These are phyloP conservation scores for Anodontia alba DNA, from an alignment of 2,888 invertebrate genomes.

Conservation along the genomic window DNA sequence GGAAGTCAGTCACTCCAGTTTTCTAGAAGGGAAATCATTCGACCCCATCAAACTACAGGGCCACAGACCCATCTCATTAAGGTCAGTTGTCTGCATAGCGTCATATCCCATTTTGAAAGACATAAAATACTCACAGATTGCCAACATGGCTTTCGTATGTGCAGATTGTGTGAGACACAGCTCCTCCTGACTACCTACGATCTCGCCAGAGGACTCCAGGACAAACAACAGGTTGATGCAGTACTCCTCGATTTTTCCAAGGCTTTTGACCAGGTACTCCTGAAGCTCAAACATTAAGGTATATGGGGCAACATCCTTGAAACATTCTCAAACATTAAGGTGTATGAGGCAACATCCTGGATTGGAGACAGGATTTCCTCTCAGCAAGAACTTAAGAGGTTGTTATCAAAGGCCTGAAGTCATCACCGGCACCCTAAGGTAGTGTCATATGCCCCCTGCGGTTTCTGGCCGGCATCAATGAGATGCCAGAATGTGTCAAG, in stretches of 20 bases:
- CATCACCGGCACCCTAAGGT: neutral
- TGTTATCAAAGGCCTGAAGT: constrained; percentile 23
- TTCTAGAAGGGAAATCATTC: constrained; percentile 34
- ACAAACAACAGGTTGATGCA: constrained; percentile 44
- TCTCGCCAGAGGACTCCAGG: constrained; percentile 34
- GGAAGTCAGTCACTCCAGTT: constrained; percentile 32
- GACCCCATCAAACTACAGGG: constrained; percentile 25
- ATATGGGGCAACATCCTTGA: constrained; percentile 21
- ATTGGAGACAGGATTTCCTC: constrained; percentile 49
- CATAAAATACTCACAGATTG: constrained; percentile 44
- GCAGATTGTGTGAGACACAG: constrained; percentile 57
- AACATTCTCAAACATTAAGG: too few relatives aligned
- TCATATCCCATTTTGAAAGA: constrained; percentile 45
- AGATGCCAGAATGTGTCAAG: constrained; percentile 72
- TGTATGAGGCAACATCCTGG: too few relatives aligned
- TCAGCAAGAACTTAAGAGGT: constrained; percentile 20
- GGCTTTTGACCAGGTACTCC: constrained; percentile 26
- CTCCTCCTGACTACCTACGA: constrained; percentile 51
- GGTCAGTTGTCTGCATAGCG: constrained; percentile 48
- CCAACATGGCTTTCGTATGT: constrained; percentile 59
- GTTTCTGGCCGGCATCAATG: constrained; percentile 38
- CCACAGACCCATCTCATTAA: constrained; percentile 34
- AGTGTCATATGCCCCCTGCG: constrained; percentile 16
- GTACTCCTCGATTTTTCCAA: constrained; percentile 52
- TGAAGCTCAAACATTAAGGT: constrained; percentile 46